Percentiles rank a stretch among this genome's conserved stretches.
Conservation (phyloP, 2,113 vertebrate genomes). For the Cyprinodon tularosa region DNA sequence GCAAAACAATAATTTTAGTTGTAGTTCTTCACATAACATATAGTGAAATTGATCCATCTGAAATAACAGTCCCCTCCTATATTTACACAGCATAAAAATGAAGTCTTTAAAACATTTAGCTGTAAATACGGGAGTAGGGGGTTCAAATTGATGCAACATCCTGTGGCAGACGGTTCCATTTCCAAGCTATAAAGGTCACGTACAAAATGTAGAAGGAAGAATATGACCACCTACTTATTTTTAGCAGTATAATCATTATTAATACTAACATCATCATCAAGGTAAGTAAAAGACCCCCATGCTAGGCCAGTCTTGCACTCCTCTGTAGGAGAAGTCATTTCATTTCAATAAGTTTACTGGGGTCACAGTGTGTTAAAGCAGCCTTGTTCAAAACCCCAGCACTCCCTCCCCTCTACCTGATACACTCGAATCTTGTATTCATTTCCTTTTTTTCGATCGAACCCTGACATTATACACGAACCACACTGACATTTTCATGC, state of each 20-base stretch:
- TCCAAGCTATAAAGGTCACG: background rate
- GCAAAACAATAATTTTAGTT: no score
- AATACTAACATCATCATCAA: background rate
- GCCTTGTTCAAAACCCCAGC: constrained; percentile 77
- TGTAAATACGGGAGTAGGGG: background rate
- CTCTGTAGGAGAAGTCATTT: constrained; percentile 87
- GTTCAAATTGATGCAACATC: background rate
- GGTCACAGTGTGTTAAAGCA: constrained; percentile 84
- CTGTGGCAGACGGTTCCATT: background rate
- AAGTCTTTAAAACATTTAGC: no score
- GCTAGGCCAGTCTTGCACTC: constrained; percentile 35
- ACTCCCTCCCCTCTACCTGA: constrained; percentile 47
- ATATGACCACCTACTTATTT: background rate
- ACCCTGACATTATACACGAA: constrained; percentile 68
- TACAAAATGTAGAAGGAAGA: background rate
- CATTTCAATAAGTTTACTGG: constrained; percentile 90
- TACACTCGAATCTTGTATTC: constrained; percentile 86
- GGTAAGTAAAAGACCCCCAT: constrained; percentile 31
- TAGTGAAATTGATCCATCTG: background rate
- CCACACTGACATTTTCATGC: constrained; percentile 87
- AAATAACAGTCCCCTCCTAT: no score
- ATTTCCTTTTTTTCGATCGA: constrained; percentile 81
- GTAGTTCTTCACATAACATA: background rate
- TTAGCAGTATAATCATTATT: background rate
- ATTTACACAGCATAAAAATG: no score